A percentile compares a stretch with the other conserved stretches of the same genome.
phyloP scores from a whole-genome alignment of 2,888 invertebrate genomes.

The Anoncus sp. region DNA sequence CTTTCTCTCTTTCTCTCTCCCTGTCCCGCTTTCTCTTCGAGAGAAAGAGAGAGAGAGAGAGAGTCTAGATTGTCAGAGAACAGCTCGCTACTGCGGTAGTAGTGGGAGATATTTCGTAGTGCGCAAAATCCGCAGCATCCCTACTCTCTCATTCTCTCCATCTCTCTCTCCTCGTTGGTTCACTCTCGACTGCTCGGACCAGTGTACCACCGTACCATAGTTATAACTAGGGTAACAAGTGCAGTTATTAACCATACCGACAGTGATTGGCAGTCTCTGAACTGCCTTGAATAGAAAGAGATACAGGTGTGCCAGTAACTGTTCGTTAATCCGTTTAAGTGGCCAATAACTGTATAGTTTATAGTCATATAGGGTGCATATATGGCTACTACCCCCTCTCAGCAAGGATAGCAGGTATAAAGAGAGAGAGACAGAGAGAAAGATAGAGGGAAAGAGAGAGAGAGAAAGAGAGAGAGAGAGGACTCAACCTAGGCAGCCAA shows the following conservation, averaged over 20 bases:
- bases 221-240: slow-evolving; percentile 8
- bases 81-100: slow-evolving; percentile 33
- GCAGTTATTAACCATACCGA: not conserved
- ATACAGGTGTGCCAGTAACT: not conserved
- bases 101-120: slow-evolving; percentile 63
- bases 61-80: slow-evolving; percentile 8
- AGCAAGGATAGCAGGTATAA: slow-evolving; percentile 6
- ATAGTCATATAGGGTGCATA: not conserved
- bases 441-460: not conserved
- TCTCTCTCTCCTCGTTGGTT: slow-evolving; percentile 15
- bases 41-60: slow-evolving; percentile 23
- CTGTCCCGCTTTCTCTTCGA: not conserved
- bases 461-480: slow-evolving; percentile 1
- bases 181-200: slow-evolving; percentile 32
- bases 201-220: slow-evolving; percentile 24
- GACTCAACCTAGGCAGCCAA: slow-evolving; percentile 16
- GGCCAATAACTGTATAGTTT: not conserved
- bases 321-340: not conserved
- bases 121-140: slow-evolving; percentile 71
- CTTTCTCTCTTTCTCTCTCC: slow-evolving; percentile 33
- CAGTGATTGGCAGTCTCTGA: slow-evolving; percentile 5
- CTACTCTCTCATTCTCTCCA: slow-evolving; percentile 26
- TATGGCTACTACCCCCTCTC: slow-evolving; percentile 20
- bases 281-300: not conserved
- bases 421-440: not conserved